Evolutionary conservation across 2,888 invertebrate genomes (phyloP).

Genomic region (Drosophila robusta): DNA sequence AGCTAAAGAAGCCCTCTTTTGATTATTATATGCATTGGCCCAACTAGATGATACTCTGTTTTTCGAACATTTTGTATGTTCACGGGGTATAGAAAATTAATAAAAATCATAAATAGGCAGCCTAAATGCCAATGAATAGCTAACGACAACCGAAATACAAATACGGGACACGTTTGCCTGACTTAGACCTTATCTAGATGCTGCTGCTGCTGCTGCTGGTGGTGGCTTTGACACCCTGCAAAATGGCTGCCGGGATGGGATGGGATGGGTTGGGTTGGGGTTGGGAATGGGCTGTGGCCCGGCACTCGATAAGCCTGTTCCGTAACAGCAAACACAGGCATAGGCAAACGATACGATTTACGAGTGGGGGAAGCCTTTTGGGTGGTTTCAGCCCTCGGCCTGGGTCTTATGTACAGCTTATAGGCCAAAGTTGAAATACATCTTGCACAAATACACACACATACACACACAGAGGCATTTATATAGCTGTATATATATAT

Average conservation of each 20-base stretch:
- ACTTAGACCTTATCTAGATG: constrained; percentile 36
- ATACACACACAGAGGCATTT: constrained; percentile 16
- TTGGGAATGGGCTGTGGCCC: neutral
- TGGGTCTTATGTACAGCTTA: constrained; percentile 49
- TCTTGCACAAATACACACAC: constrained; percentile 37
- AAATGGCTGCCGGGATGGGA: constrained; percentile 61
- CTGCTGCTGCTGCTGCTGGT: constrained; percentile 12
- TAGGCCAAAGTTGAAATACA: constrained; percentile 76
- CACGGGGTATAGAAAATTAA: constrained; percentile 32
- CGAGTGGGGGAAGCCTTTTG: neutral
- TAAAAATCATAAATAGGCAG: constrained; percentile 45
- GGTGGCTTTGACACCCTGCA: constrained; percentile 50
- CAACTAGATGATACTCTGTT: too few relatives aligned
- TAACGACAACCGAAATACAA: constrained; percentile 40
- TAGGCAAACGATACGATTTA: constrained; percentile 2
- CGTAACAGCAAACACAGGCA: constrained; percentile 45
- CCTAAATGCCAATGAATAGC: constrained; percentile 66
- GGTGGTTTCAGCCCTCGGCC: constrained; percentile 17
- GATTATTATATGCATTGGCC: too few relatives aligned
- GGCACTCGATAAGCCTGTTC: constrained; percentile 55
- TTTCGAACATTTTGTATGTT: too few relatives aligned
- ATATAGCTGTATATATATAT: constrained; percentile 22
- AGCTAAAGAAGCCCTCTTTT: too few relatives aligned
- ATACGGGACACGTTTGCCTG: constrained; percentile 29
- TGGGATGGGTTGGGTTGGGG: too few relatives aligned